A percentile compares a stretch with the other conserved stretches of the same genome.
Conservation (phyloP, 2,888 invertebrate genomes). For the Didymodactylos carnosus region DNA sequence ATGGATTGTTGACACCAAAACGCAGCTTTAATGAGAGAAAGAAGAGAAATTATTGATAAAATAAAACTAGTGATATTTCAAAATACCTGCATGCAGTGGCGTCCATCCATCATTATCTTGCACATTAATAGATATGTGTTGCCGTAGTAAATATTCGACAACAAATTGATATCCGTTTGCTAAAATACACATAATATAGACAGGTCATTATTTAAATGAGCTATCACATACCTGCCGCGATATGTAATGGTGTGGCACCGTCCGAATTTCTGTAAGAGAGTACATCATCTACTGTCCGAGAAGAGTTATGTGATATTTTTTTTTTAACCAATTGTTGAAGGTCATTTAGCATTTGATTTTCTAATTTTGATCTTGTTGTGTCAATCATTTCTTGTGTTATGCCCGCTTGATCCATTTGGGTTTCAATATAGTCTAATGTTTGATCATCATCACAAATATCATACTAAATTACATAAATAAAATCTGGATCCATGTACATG, state of each 20-base stretch:
- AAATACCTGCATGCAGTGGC: slow-evolving; percentile 85
- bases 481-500: too few relatives aligned
- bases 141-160: slow-evolving; percentile 71
- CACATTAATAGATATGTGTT: slow-evolving; percentile 65
- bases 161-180: slow-evolving; percentile 89
- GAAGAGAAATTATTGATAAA: too few relatives aligned
- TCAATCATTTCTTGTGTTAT: slow-evolving; percentile 55
- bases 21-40: too few relatives aligned
- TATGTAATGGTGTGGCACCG: background rate
- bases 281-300: background rate
- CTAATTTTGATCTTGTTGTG: slow-evolving; percentile 73
- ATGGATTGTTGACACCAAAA: slow-evolving; percentile 6
- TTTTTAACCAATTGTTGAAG: slow-evolving; percentile 46
- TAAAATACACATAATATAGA: too few relatives aligned
- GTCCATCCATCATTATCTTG: slow-evolving; percentile 89
- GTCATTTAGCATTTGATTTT: slow-evolving; percentile 72
- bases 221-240: too few relatives aligned
- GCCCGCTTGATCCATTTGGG: slow-evolving; percentile 60
- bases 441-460: slow-evolving; percentile 96
- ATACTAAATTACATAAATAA: too few relatives aligned
- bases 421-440: slow-evolving; percentile 84
- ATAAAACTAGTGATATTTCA: too few relatives aligned
- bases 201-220: too few relatives aligned
- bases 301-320: background rate
- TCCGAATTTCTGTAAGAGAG: background rate